Percentiles rank a stretch among this genome's conserved stretches.
These are phyloP conservation scores for Sitophilus oryzae DNA, from an alignment of 1,140 invertebrate genomes.

Conservation along the genomic window DNA sequence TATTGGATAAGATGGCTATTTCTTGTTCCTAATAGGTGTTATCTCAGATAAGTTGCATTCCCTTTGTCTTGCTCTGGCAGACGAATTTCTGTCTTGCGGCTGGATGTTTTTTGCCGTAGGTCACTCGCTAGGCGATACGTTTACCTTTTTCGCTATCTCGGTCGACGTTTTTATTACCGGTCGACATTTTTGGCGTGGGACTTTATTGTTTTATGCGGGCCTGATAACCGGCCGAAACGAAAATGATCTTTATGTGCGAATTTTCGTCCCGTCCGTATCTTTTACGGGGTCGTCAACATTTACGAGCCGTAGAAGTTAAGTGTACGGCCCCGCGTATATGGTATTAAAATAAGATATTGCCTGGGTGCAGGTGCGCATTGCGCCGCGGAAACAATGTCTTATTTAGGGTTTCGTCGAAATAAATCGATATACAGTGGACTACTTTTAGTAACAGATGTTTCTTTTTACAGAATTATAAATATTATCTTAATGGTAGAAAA, in stretches of 20 bases:
- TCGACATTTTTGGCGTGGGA: conserved; percentile 9
- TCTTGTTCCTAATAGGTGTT: too few species aligned
- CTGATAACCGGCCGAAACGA: conserved; percentile 5
- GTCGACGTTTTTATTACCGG: conserved; percentile 8
- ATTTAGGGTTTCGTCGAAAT: too few species aligned
- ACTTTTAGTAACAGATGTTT: too few species aligned
- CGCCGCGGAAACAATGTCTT: too few species aligned
- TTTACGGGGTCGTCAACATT: not conserved
- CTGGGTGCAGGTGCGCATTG: too few species aligned
- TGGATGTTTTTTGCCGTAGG: not conserved
- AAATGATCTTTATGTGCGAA: not conserved
- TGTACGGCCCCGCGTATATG: too few species aligned
- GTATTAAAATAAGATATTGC: too few species aligned
- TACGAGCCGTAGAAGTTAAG: not conserved
- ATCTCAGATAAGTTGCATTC: too few species aligned
- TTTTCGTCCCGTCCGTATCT: not conserved
- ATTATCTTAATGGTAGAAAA: too few species aligned
- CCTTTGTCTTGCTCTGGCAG: not conserved
- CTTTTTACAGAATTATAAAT: too few species aligned
- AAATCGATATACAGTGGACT: too few species aligned
- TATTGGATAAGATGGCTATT: too few species aligned
- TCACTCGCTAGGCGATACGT: not conserved
- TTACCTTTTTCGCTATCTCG: not conserved
- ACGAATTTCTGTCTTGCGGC: not conserved
- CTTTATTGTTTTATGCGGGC: conserved; percentile 17